Percentiles rank a stretch among this genome's conserved stretches.
phyloP scores from a whole-genome alignment of 2,888 invertebrate species.

The Drosophila nigricruria region DNA sequence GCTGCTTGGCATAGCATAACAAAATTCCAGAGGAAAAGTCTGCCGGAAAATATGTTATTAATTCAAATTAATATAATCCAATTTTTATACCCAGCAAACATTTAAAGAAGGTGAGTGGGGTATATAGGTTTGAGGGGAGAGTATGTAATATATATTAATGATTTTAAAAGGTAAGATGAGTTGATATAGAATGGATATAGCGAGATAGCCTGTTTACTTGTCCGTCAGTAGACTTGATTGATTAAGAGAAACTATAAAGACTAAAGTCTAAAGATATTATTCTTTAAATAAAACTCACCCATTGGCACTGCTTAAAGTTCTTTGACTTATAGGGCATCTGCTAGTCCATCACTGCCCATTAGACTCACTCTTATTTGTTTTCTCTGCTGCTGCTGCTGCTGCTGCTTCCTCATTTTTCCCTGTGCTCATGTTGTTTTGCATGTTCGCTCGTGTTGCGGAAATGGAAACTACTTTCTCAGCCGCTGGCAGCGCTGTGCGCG shows the following conservation, averaged over 20 bases:
- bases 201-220: no score
- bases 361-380: conserved; percentile 2
- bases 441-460: conserved; percentile 51
- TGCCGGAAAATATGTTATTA: conserved; percentile 83
- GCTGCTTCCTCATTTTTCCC: conserved; percentile 1
- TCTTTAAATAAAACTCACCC: no score
- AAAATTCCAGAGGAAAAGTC: conserved; percentile 61
- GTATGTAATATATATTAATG: no score
- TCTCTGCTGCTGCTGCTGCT: conserved; percentile 4
- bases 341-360: neutral
- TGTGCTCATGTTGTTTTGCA: conserved; percentile 21
- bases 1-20: conserved; percentile 29
- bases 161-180: no score
- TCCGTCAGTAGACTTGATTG: no score
- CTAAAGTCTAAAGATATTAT: no score
- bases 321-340: neutral
- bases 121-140: neutral
- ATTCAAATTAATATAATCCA: conserved; percentile 83
- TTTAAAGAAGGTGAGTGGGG: neutral
- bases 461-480: conserved; percentile 74
- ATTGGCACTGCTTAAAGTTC: neutral
- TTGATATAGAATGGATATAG: no score
- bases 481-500: conserved; percentile 37
- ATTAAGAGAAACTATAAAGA: no score
- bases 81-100: conserved; percentile 49